Evolutionary conservation across 2,113 vertebrate species (phyloP).

Genomic region (Phyllopteryx taeniolatus): DNA sequence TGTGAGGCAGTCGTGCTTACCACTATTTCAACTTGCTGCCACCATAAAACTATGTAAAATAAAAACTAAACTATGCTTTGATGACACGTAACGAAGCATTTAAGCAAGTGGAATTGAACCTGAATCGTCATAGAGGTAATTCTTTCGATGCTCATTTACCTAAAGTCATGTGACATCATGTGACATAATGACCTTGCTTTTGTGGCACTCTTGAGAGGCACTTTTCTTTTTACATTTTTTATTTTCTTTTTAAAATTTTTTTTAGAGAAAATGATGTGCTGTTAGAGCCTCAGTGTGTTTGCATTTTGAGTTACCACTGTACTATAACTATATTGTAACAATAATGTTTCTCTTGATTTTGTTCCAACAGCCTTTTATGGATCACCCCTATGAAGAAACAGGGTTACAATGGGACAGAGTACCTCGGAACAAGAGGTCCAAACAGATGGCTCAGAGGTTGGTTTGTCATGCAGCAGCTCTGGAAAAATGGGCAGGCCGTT

Average conservation of each 20-base stretch:
- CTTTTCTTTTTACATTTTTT: no score
- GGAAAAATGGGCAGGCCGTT: not conserved
- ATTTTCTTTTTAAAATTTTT: no score
- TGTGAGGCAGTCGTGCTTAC: no score
- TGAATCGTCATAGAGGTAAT: no score
- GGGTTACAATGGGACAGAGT: slow-evolving; percentile 76
- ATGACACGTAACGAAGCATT: no score
- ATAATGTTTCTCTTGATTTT: slow-evolving; percentile 16
- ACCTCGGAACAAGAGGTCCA: slow-evolving; percentile 72
- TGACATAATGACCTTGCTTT: not conserved
- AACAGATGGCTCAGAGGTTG: slow-evolving; percentile 55
- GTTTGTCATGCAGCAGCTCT: slow-evolving; percentile 10
- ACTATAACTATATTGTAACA: not conserved
- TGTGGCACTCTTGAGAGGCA: not conserved
- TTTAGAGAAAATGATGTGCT: no score
- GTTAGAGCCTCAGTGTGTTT: not conserved
- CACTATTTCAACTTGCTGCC: no score
- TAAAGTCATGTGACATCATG: not conserved
- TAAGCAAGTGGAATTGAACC: no score
- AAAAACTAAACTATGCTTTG: no score
- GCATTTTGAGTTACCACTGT: not conserved
- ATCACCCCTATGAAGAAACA: slow-evolving; percentile 69
- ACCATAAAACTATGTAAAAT: no score
- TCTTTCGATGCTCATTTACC: no score
- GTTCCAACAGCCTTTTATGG: slow-evolving; percentile 73